Evolutionary conservation across 2,797 vertebrate species (phyloP), one percentile per base, ranked within the genome.

Genomic region (Chelonia mydas): DNA sequence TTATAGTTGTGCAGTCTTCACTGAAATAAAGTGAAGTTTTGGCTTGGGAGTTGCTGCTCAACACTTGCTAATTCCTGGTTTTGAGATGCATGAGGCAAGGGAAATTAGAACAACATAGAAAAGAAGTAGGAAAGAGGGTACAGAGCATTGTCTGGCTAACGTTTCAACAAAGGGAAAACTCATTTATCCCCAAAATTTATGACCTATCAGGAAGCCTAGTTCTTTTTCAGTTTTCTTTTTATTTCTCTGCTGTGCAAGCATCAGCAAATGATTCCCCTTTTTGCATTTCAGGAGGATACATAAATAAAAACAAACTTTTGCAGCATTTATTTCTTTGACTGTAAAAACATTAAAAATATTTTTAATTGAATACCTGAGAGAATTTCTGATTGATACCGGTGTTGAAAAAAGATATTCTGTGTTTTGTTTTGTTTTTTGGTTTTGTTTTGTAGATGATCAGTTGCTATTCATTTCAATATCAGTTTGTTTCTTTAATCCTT

Each of bases 401-500:
- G 2, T 37, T n/a, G 17, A 57, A 4, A 5, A 84, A 11, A 83
- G 53, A 8, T 57, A 23, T 13, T 7, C 47, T 94, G 53, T 88
- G 21, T 79, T 90, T 28, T 27, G 33, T 37, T 50, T 61, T 59
- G 8, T 41, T 74, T 65, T 88, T 83, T 83, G 1, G 0, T 57
- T 3, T 2, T 47, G 76, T 84, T 1, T 0, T 53, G 2, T 2
- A 50, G 72, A 49, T 47, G 65, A 68, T 81, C 87, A 57, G 12
- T 89, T 96, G 45, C 68, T 89, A 27, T 15, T 95, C 90, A 80
- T 33, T 86, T 50, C 87, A 45, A 72, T 90, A 27, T 53, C 61
- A 41, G 82, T 91, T 95, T 90, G 25, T 87, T 95, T n/a, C 33
- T 85, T 95, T 97, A 94, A 94, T 93, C 81, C 47, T 81, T 93